Percentiles rank a stretch among this genome's conserved stretches.
phyloP scores from a whole-genome alignment of 2,888 invertebrate species.

The Ariolimax columbianus region DNA sequence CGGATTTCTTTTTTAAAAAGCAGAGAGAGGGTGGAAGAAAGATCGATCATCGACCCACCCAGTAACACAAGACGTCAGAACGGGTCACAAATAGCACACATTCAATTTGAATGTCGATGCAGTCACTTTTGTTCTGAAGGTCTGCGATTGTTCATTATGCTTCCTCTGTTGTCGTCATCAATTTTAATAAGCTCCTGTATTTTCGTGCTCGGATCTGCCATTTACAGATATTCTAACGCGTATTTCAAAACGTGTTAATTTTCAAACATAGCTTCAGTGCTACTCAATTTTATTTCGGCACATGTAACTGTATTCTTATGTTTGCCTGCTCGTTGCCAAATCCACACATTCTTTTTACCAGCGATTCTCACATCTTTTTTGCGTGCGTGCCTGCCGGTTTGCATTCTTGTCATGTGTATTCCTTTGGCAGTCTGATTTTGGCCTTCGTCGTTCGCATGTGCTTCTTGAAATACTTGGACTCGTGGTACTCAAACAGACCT shows the following conservation, averaged over 20 bases:
- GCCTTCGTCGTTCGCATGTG: no score
- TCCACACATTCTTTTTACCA: no score
- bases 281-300: neutral
- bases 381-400: no score
- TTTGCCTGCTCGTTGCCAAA: neutral
- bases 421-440: no score
- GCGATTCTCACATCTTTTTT: no score
- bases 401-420: no score
- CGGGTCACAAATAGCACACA: neutral
- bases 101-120: neutral
- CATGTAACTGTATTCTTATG: neutral
- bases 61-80: neutral
- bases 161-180: neutral
- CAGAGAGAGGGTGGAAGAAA: no score
- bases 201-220: neutral
- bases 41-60: no score
- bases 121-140: neutral
- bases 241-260: neutral
- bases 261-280: neutral
- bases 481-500: no score
- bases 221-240: neutral
- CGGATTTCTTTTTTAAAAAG: no score
- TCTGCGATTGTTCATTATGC: neutral
- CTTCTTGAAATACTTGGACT: no score
- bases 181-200: neutral